phyloP scores from a whole-genome alignment of 2,888 invertebrate species.

The Anoncus sp. region DNA sequence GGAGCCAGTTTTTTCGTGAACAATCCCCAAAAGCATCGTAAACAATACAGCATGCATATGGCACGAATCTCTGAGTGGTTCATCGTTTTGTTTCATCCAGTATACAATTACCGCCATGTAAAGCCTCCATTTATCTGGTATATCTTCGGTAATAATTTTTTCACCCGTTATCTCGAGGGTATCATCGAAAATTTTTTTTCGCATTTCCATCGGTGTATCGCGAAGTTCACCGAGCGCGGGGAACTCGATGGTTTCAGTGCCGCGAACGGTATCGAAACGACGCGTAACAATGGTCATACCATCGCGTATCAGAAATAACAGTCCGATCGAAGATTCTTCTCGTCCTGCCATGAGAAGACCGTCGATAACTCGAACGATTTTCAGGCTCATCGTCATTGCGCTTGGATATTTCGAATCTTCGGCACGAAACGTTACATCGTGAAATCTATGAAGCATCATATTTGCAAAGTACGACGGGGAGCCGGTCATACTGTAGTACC shows the following conservation, averaged over 20 bases:
- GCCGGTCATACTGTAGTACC: not conserved
- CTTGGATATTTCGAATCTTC: conserved; percentile 88
- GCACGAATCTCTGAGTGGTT: conserved; percentile 80
- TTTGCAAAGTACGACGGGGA: conserved; percentile 88
- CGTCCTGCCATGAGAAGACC: conserved; percentile 36
- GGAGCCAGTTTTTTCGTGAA: conserved; percentile 86
- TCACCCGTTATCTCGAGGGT: conserved; percentile 83
- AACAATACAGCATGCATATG: conserved; percentile 86
- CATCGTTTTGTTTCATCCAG: conserved; percentile 84
- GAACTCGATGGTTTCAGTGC: conserved; percentile 62
- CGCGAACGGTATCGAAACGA: not conserved
- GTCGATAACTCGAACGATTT: conserved; percentile 81
- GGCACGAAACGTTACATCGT: conserved; percentile 89
- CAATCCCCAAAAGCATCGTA: conserved; percentile 85
- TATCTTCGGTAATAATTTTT: conserved; percentile 79
- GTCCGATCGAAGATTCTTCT: not conserved
- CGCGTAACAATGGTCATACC: conserved; percentile 5
- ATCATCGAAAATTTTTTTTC: conserved; percentile 82
- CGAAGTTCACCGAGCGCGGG: conserved; percentile 80
- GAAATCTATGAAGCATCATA: conserved; percentile 86
- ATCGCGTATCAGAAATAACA: conserved; percentile 26
- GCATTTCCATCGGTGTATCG: conserved; percentile 68
- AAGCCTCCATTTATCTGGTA: conserved; percentile 86
- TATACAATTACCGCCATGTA: conserved; percentile 86
- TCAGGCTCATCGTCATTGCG: conserved; percentile 86